Base-by-base conservation (phyloP, 2,797 vertebrate species). In the Mormyrops attenuatus region DNA sequence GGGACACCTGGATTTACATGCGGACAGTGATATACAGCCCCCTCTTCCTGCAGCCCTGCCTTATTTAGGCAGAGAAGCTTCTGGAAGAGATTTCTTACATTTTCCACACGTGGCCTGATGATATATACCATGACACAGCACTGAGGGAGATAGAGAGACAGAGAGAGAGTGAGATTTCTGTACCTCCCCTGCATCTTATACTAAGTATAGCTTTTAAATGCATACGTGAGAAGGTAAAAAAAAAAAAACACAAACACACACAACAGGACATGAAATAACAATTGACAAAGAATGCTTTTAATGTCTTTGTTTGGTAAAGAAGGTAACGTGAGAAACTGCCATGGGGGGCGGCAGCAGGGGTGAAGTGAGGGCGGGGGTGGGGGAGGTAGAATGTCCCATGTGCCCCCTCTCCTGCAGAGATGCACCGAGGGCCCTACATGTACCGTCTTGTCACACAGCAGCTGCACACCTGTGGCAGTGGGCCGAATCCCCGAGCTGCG, bases 341-440 rank as follows among this genome's bases (percentile, higher is more conserved):
- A n/a, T 20, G 22, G 44, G 82, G 44, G 55, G 22, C 15, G 2
- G 88, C 15, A 52, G 26, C 50, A 5, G 85, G 85, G 26, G 4
- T 13, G 26, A 15, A 26, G 3, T 53, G 50, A 30, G 50, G 22
- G 20, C 8, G 86, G 3, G 47, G 44, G 11, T 57, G 55, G 60
- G 5, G 30, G 5, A 20, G 17, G 38, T n/a, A 80, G 41, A n/a
- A n/a, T n/a, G 34, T 47, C 17, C 38, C 77, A 47, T 20, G 8
- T 80, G 38, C 77, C 44, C 52, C 44, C 66, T 41, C 53, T 22
- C 55, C 91, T n/a, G 49, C 80, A 88, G 91, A 89, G 89, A 49
- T 88, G 77, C 77, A 80, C 41, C 2, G 7, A n/a, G 30, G 87
- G 84, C 47, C 82, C 80, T 30, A 9, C 80, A 11, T 60, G 89